Evolutionary conservation across 2,797 vertebrate genomes (phyloP), one percentile per base, ranked within the genome.

Genomic region (Pempheris klunzingeri): DNA sequence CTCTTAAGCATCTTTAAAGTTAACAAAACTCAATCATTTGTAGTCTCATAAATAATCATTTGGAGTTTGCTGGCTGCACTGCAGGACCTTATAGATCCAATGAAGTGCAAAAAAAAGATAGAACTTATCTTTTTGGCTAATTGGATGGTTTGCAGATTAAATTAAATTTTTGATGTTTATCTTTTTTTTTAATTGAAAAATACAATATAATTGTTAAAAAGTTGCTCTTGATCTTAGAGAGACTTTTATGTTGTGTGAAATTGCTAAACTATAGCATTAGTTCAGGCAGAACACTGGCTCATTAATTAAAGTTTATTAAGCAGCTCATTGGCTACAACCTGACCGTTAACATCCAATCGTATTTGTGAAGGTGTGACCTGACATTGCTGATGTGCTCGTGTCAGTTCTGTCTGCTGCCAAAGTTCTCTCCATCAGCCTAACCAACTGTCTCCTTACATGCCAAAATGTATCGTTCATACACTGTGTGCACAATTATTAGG

Each of bases 221-320:
- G 8, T 18, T 20, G 49, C 24, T 53, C n/a, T n/a, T n/a, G n/a
- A n/a, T n/a, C 14, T 13, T 11, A 11, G 5, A 20, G 9, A 5
- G n/a, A 39, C 22, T 20, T 9, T 24, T 34, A 26, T 14, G 39
- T 24, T 24, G 0, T 43, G 24, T n/a, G n/a, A 30, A 30, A 30
- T 9, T 4, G 9, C 4, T 8, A 0, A 17, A 22, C 32, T 20
- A 36, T 3, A 58, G 26, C 47, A 44, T 78, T 12, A 30, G 41
- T 28, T 66, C 11, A 44, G 24, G 22, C 34, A 6, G 20, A 26
- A 17, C 44, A 60, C 28, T 39, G 20, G 22, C 14, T 68, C 61
- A 47, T 73, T 67, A 49, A 34, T 61, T 26, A 49, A 34, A 41
- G 30, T 44, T 57, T 15, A 50, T 71, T 62, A 13, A 67, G 54